Evolutionary conservation across 2,888 invertebrate genomes (phyloP), one percentile per base, ranked within the genome.

Genomic region (Phymatocera aterrima): DNA sequence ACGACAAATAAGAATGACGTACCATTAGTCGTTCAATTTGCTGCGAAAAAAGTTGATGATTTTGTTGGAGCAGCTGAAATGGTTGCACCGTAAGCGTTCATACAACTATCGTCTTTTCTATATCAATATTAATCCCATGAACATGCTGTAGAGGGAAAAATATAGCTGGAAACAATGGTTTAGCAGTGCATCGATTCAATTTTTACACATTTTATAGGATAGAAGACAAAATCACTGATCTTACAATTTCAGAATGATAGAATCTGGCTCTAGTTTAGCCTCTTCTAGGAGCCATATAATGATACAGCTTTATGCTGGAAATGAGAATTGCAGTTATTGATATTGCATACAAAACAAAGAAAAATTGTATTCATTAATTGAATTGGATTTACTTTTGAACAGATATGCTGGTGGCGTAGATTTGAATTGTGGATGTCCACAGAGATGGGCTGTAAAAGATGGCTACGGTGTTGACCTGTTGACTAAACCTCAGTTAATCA

Each of bases 401-500:
- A 95, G 95, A 15, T 96, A 95, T 91, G 94, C 96, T 77, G 95
- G 97, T 92, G 99, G 99, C 5, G 95, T 98, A 1, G 99, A 99
- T 91, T 91, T 99, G 46, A 99, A 99, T 89, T 99, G 99, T 92
- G 99, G 99, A 0, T 99, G 99, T 85, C 99, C 99, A 0, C 99
- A 99, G 91, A 92, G 94, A 83, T 99, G 98, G 98, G 98, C 98
- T 0, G 95, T 97, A 91, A 94, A 95, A 83, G 96, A 97, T 88
- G 97, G 97, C 3, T 96, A 97, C 88, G 99, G 99, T 0, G 96
- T 96, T 86, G 94, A 95, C 79, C 91, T 99, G 82, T 91, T 99
- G 24, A 94, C 94, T 10, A 94, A 96, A 83, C 98, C 99, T 5
- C 95, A 99, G 87, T 85, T 95, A 10, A 94, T 99, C 4, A 93